phyloP scores from a whole-genome alignment of 2,888 invertebrate genomes.

The Aporophyla lueneburgensis region DNA sequence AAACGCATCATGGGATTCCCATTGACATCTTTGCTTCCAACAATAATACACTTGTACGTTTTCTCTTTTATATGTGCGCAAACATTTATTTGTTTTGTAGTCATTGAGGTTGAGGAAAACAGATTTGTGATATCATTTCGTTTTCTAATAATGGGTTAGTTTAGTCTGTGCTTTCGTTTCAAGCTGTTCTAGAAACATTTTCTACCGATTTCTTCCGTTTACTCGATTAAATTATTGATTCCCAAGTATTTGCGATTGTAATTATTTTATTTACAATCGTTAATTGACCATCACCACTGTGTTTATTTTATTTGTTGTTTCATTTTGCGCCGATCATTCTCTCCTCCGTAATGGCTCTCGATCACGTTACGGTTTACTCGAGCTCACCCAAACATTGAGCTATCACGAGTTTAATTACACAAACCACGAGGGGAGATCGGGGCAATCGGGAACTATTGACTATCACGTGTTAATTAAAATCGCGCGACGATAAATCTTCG shows the following conservation, averaged over 20 bases:
- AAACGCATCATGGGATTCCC: slow-evolving; percentile 38
- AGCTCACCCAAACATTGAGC: slow-evolving; percentile 70
- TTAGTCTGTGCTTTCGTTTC: not conserved
- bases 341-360: slow-evolving; percentile 50
- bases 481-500: slow-evolving; percentile 84
- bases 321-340: slow-evolving; percentile 40
- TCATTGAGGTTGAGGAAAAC: not conserved
- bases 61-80: slow-evolving; percentile 13
- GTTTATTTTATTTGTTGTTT: slow-evolving; percentile 36
- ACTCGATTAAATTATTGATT: not conserved
- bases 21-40: slow-evolving; percentile 26
- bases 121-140: not conserved
- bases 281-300: slow-evolving; percentile 7
- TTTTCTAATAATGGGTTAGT: slow-evolving; percentile 6
- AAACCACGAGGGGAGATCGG: slow-evolving; percentile 66
- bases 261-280: slow-evolving; percentile 6
- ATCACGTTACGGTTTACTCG: slow-evolving; percentile 54
- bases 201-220: not conserved
- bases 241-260: not conserved
- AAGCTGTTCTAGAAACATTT: not conserved
- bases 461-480: slow-evolving; percentile 86
- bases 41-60: slow-evolving; percentile 7
- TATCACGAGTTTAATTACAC: slow-evolving; percentile 75
- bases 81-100: slow-evolving; percentile 2
- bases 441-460: slow-evolving; percentile 71